Evolutionary conservation across 1,140 invertebrate genomes (phyloP).

Genomic region (Sycophila sp.): DNA sequence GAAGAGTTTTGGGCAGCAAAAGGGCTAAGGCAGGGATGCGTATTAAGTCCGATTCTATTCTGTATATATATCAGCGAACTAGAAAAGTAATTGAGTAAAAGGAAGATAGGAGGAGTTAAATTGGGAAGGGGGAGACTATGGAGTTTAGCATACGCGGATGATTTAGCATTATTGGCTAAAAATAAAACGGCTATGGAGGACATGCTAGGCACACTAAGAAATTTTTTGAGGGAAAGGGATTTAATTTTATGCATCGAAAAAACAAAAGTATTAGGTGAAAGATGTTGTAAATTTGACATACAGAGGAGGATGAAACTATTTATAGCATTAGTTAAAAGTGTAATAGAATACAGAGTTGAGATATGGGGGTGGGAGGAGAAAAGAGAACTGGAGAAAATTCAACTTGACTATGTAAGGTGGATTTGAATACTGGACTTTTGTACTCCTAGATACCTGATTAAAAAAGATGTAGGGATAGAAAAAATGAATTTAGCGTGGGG

Average conservation of each 20-base stretch:
- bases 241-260: constrained; percentile 30
- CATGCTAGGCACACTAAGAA: constrained; percentile 24
- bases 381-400: constrained; percentile 9
- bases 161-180: constrained; percentile 35
- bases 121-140: constrained; percentile 24
- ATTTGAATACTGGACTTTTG: constrained; percentile 9
- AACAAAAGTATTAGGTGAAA: constrained; percentile 26
- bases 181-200: constrained; percentile 33
- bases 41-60: constrained; percentile 23
- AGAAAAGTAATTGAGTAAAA: constrained; percentile 24
- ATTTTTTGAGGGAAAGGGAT: constrained; percentile 33
- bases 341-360: constrained; percentile 4
- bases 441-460: constrained; percentile 12
- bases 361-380: constrained; percentile 19
- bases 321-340: constrained; percentile 3
- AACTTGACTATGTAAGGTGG: constrained; percentile 34
- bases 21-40: constrained; percentile 24
- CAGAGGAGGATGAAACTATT: constrained; percentile 16
- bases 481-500: not conserved
- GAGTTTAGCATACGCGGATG: constrained; percentile 39
- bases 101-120: constrained; percentile 29
- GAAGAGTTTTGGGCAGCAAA: not conserved
- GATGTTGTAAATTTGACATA: constrained; percentile 7
- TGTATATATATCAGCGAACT: constrained; percentile 10
- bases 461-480: not conserved